Evolutionary conservation across 2,888 invertebrate species (phyloP).

Genomic region (Scrobipalpa costella): DNA sequence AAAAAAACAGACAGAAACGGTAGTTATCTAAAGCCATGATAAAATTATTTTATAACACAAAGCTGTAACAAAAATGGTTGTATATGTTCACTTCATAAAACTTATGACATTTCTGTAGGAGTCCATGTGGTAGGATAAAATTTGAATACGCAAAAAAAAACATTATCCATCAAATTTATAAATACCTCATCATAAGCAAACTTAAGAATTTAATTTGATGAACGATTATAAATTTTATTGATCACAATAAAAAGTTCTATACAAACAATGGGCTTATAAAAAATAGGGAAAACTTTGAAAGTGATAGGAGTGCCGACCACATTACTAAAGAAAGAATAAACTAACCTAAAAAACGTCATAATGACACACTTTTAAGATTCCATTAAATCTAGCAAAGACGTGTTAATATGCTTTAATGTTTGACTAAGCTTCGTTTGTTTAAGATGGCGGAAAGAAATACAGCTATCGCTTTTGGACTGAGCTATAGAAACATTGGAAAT

Average conservation of each 20-base stretch:
- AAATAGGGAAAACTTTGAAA: slow-evolving; percentile 4
- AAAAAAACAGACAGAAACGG: too few species aligned
- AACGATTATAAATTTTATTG: neutral
- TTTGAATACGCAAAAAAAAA: too few species aligned
- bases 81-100: too few species aligned
- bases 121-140: too few species aligned
- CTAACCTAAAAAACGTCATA: slow-evolving; percentile 31
- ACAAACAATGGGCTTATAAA: neutral
- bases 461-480: slow-evolving; percentile 9
- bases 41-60: too few species aligned
- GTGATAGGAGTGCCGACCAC: slow-evolving; percentile 18
- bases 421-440: slow-evolving; percentile 41
- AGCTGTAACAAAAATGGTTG: too few species aligned
- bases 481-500: neutral
- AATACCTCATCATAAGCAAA: neutral
- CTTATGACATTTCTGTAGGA: too few species aligned
- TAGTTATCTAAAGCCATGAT: too few species aligned
- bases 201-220: neutral
- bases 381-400: slow-evolving; percentile 52
- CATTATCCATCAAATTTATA: too few species aligned
- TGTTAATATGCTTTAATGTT: slow-evolving; percentile 57
- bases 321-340: slow-evolving; percentile 23
- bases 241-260: neutral
- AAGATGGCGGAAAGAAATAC: slow-evolving; percentile 29
- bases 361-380: slow-evolving; percentile 47